Percentiles rank a stretch among this genome's conserved stretches.
Evolutionary conservation across 2,888 invertebrate genomes (phyloP).

Genomic region (Tolmerus cingulatus): DNA sequence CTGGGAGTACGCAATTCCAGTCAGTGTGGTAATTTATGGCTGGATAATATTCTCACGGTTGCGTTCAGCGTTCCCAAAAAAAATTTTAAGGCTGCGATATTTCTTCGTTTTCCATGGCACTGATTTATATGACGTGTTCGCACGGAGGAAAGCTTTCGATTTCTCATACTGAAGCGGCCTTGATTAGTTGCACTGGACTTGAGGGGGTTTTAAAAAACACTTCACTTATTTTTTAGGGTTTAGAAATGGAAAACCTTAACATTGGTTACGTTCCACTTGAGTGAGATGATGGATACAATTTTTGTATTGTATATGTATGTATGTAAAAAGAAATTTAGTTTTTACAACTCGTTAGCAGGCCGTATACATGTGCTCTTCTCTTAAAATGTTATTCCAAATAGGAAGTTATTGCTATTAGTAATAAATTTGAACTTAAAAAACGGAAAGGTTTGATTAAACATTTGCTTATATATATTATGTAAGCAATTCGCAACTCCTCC

Average conservation of each 20-base stretch:
- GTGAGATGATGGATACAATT: no score
- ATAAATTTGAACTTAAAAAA: no score
- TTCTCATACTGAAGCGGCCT: background rate
- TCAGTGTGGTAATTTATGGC: background rate
- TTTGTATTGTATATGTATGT: no score
- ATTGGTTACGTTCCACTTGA: background rate
- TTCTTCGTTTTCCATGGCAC: constrained; percentile 14
- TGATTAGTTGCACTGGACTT: background rate
- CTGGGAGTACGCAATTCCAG: background rate
- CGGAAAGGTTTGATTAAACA: no score
- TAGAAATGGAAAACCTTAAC: background rate
- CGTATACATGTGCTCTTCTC: no score
- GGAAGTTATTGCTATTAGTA: no score
- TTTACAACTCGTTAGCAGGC: no score
- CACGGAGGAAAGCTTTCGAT: background rate
- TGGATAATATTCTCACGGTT: constrained; percentile 17
- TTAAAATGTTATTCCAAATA: no score
- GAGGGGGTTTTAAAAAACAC: background rate
- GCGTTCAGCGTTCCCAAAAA: background rate
- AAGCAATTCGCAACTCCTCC: no score
- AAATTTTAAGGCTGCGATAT: constrained; percentile 3
- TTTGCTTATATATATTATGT: no score
- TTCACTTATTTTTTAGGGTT: background rate
- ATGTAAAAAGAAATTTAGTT: no score
- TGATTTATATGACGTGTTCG: constrained; percentile 2